These are phyloP conservation scores for Geodia barretti DNA, from an alignment of 37 sponge, comb jelly and placozoan genomes.

Conservation along the genomic window DNA sequence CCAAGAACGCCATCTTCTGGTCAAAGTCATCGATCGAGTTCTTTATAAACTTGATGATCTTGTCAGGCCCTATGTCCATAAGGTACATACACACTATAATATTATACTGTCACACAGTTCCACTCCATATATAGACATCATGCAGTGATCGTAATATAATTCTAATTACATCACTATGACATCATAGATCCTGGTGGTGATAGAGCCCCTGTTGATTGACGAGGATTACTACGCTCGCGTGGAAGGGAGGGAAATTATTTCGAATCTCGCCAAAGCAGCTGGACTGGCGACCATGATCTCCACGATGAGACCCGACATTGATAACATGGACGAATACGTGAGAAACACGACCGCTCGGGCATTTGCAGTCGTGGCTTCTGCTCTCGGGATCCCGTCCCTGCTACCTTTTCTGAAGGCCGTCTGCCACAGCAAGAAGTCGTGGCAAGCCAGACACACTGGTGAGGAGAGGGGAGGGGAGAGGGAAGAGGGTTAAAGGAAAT, in stretches of 20 bases:
- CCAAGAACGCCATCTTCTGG: constrained; percentile 97
- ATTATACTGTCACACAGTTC: neutral
- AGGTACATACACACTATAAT: constrained; percentile 64
- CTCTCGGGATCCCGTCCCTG: constrained; percentile 98
- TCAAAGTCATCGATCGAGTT: constrained; percentile 97
- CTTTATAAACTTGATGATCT: constrained; percentile 99
- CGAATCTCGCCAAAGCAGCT: constrained; percentile 99
- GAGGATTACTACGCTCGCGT: constrained; percentile 99
- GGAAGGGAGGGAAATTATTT: constrained; percentile 99
- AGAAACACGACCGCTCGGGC: constrained; percentile 99
- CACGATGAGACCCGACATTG: constrained; percentile 99
- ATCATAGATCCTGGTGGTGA: constrained; percentile 96
- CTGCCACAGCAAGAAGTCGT: constrained; percentile 97
- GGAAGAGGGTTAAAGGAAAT: neutral
- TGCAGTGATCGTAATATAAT: neutral
- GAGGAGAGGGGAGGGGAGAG: neutral
- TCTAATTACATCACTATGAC: no score
- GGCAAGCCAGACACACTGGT: constrained; percentile 96
- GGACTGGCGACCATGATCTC: constrained; percentile 99
- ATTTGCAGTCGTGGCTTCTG: constrained; percentile 99
- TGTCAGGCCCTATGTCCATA: constrained; percentile 97
- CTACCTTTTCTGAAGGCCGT: constrained; percentile 99
- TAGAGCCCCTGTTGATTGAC: constrained; percentile 97
- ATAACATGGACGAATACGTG: constrained; percentile 99
- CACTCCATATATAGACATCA: neutral